phyloP scores from a whole-genome alignment of 2,113 vertebrate species.

The Psephotus haematonotus region DNA sequence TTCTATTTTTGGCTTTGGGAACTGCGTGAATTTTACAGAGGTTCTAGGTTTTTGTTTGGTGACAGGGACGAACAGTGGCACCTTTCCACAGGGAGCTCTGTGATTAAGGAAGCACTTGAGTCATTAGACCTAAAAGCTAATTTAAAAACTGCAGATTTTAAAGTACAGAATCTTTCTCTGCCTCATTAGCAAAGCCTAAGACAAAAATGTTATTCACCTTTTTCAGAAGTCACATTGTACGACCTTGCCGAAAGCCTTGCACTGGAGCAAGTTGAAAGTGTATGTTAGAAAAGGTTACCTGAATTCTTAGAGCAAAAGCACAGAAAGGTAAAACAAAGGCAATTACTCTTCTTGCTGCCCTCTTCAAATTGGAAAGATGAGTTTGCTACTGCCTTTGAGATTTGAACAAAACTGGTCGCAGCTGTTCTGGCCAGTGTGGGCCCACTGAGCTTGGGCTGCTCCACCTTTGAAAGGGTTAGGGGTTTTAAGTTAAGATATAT shows the following conservation, averaged over 20 bases:
- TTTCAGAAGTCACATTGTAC: accelerated
- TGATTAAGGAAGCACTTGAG: background rate
- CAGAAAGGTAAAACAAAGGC: background rate
- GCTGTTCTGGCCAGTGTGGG: background rate
- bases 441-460: background rate
- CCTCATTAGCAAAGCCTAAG: background rate
- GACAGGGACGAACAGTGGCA: background rate
- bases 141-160: background rate
- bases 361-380: background rate
- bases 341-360: accelerated
- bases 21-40: background rate
- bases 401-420: background rate
- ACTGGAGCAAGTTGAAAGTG: background rate
- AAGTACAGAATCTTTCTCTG: background rate
- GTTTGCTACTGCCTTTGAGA: background rate
- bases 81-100: background rate
- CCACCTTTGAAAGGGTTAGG: background rate
- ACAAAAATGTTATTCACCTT: background rate
- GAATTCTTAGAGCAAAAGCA: background rate
- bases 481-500: background rate
- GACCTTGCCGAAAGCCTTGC: background rate
- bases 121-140: background rate
- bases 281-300: background rate
- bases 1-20: background rate
- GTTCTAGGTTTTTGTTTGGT: background rate